These are phyloP conservation scores for Nymphalis urticae DNA, from an alignment of 2,888 invertebrate genomes.

Conservation along the genomic window DNA sequence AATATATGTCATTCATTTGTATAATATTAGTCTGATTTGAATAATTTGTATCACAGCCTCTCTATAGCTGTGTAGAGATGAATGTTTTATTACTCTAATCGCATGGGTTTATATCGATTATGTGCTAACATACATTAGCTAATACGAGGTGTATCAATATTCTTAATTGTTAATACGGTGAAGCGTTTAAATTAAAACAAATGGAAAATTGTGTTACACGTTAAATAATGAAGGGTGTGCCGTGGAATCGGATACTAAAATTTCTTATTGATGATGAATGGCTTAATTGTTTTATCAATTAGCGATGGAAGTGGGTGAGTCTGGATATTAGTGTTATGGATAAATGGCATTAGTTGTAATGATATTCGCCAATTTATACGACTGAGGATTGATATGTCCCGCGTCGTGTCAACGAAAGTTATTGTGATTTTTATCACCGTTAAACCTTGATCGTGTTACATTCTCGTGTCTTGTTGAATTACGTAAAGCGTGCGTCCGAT, in stretches of 20 bases:
- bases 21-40: no score
- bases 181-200: slow-evolving; percentile 44
- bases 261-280: slow-evolving; percentile 61
- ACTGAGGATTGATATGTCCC: no score
- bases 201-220: slow-evolving; percentile 43
- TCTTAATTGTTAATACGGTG: slow-evolving; percentile 15
- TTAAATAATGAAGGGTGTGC: slow-evolving; percentile 51
- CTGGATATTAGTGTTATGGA: slow-evolving; percentile 28
- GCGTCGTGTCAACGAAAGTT: no score
- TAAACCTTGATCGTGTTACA: no score
- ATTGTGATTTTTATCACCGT: no score
- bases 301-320: slow-evolving; percentile 48
- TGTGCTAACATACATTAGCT: not conserved
- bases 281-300: slow-evolving; percentile 75
- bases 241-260: slow-evolving; percentile 55
- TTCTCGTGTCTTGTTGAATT: no score
- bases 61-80: not conserved
- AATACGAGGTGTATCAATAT: slow-evolving; percentile 3
- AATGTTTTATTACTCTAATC: not conserved
- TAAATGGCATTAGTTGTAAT: no score
- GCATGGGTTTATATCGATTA: not conserved
- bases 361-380: no score
- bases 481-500: no score
- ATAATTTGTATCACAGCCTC: no score
- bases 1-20: no score